A percentile compares a stretch with the other conserved stretches of the same genome.
Conservation (phyloP, 2,888 invertebrate genomes). For the Cinara cedri region DNA sequence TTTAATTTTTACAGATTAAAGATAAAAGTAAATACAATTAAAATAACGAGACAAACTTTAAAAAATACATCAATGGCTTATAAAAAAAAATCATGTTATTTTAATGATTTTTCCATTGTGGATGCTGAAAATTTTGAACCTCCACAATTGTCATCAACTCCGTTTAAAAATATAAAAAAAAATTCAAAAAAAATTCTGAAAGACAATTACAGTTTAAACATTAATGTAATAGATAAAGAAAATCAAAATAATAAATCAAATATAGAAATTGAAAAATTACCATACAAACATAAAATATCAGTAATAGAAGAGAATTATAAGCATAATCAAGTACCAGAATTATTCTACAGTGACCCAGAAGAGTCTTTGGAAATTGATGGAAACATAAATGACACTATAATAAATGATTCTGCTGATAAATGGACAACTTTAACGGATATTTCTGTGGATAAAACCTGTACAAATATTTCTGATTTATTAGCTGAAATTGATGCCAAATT, state of each 20-base stretch:
- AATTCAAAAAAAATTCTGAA: constrained; percentile 31
- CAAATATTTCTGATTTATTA: constrained; percentile 35
- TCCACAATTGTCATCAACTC: constrained; percentile 39
- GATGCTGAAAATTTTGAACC: constrained; percentile 49
- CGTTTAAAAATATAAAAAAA: constrained; percentile 5
- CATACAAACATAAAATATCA: constrained; percentile 14
- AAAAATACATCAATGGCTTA: background rate
- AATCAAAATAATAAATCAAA: background rate
- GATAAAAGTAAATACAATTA: background rate
- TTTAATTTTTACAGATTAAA: background rate
- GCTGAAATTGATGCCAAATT: constrained; percentile 50
- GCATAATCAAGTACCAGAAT: constrained; percentile 27
- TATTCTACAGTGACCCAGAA: constrained; percentile 51
- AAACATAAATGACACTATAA: background rate
- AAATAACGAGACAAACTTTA: background rate
- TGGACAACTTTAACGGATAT: constrained; percentile 42
- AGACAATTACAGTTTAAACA: constrained; percentile 40
- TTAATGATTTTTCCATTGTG: constrained; percentile 12
- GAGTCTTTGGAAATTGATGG: background rate
- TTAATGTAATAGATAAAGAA: constrained; percentile 35
- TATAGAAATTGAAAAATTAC: background rate
- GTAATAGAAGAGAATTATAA: constrained; percentile 29
- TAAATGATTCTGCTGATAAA: constrained; percentile 49
- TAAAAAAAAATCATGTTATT: constrained; percentile 4
- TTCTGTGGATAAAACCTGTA: constrained; percentile 29